phyloP scores from a whole-genome alignment of 2,888 invertebrate species.

The Acrobeloides nanus region DNA sequence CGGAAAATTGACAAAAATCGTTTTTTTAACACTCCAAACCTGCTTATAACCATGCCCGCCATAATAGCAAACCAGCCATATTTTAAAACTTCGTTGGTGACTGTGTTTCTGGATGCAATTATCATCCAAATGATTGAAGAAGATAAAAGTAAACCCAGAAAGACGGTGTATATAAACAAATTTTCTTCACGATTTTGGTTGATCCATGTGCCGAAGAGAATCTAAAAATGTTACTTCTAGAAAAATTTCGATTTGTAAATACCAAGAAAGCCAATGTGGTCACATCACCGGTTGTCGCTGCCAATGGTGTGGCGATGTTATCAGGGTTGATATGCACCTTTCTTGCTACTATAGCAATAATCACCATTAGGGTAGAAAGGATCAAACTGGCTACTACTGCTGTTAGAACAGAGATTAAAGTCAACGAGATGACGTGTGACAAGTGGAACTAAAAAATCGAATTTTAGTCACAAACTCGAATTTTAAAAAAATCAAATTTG shows the following conservation, averaged over 20 bases:
- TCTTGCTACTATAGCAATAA: conserved; percentile 13
- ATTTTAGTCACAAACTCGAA: conserved; percentile 8
- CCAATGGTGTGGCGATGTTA: conserved; percentile 85
- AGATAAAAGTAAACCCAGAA: conserved; percentile 53
- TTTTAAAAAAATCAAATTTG: no score
- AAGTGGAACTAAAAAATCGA: conserved; percentile 15
- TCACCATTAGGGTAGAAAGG: conserved; percentile 29
- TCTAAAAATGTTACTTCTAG: conserved; percentile 17
- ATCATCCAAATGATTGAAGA: conserved; percentile 15
- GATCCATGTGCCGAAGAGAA: conserved; percentile 16
- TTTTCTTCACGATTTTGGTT: conserved; percentile 1
- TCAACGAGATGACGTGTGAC: conserved; percentile 12
- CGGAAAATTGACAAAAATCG: no score
- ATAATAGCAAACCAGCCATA: conserved; percentile 63
- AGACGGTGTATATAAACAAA: conserved; percentile 9
- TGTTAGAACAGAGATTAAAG: conserved; percentile 32
- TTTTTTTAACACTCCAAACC: no score
- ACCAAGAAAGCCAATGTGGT: conserved; percentile 68
- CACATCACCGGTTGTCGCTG: conserved; percentile 80
- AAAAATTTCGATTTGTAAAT: conserved; percentile 2
- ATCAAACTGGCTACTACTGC: conserved; percentile 35
- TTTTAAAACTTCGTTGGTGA: conserved; percentile 20
- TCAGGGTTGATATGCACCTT: conserved; percentile 71
- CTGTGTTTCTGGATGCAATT: conserved; percentile 12
- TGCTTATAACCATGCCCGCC: conserved; percentile 10